Evolutionary conservation across 2,113 vertebrate genomes (phyloP).

Genomic region (Clinocottus analis): DNA sequence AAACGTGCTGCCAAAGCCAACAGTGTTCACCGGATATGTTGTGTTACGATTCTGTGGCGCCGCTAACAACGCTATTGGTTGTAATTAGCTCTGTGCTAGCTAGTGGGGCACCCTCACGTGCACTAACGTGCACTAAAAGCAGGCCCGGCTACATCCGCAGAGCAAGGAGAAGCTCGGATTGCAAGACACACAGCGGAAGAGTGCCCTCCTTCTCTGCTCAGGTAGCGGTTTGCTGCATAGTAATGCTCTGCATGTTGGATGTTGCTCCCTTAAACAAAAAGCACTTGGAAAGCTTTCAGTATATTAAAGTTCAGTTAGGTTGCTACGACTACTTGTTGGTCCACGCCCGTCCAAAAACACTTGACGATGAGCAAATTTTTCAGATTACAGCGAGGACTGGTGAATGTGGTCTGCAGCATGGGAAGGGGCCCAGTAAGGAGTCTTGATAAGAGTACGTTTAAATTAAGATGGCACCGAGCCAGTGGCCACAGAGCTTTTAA

Average conservation of each 20-base stretch:
- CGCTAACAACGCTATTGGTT: too few relatives aligned
- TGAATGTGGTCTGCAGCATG: conserved; percentile 29
- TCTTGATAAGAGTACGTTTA: conserved; percentile 62
- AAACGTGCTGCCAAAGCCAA: background rate
- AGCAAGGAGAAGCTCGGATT: background rate
- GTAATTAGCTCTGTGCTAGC: too few relatives aligned
- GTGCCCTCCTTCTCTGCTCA: background rate
- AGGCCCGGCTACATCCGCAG: background rate
- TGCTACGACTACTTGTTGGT: background rate
- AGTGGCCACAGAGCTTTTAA: conserved; percentile 72
- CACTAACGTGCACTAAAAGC: background rate
- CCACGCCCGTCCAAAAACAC: background rate
- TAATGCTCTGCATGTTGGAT: background rate
- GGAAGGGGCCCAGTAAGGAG: conserved; percentile 37
- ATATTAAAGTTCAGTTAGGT: background rate
- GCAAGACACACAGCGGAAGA: background rate
- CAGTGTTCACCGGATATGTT: too few relatives aligned
- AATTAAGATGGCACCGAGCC: conserved; percentile 72
- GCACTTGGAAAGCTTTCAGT: conserved; percentile 7
- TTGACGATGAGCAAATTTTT: conserved; percentile 4
- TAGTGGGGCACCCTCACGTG: background rate
- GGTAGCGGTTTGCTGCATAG: background rate
- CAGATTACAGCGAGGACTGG: background rate
- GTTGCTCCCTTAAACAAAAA: background rate
- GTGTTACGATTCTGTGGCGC: background rate